These are phyloP conservation scores for Drosophila phalerata DNA, from an alignment of 2,888 invertebrate genomes.

Conservation along the genomic window DNA sequence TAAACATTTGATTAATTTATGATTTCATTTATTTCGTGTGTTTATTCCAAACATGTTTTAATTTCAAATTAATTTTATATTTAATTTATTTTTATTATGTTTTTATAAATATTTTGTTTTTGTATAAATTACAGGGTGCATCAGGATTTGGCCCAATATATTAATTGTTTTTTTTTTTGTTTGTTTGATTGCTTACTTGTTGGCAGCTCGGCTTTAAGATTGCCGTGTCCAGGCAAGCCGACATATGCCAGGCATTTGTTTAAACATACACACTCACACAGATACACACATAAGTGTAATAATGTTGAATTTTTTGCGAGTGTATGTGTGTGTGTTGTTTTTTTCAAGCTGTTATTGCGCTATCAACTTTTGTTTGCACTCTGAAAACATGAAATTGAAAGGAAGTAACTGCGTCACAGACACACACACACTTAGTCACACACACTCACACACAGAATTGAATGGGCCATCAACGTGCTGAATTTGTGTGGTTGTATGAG, in stretches of 20 bases:
- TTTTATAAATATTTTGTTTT: too few relatives aligned
- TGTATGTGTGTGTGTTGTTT: slow-evolving; percentile 20
- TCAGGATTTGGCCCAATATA: neutral
- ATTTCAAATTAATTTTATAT: too few relatives aligned
- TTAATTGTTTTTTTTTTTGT: slow-evolving; percentile 6
- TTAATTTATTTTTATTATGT: too few relatives aligned
- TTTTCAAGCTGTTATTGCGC: slow-evolving; percentile 63
- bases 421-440: slow-evolving; percentile 19
- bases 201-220: slow-evolving; percentile 37
- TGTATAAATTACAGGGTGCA: slow-evolving; percentile 3
- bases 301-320: slow-evolving; percentile 24
- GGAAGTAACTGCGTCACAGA: slow-evolving; percentile 62
- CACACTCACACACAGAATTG: slow-evolving; percentile 6
- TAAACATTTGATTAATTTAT: too few relatives aligned
- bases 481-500: slow-evolving; percentile 28
- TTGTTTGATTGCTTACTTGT: slow-evolving; percentile 27
- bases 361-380: slow-evolving; percentile 66
- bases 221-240: slow-evolving; percentile 29
- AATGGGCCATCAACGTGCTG: slow-evolving; percentile 18
- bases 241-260: neutral
- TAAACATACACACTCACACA: slow-evolving; percentile 7
- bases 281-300: slow-evolving; percentile 26
- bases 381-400: slow-evolving; percentile 69
- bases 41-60: too few relatives aligned
- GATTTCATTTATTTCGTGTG: too few relatives aligned